A percentile compares a stretch with the other conserved stretches of the same genome.
Conservation (phyloP, 2,797 vertebrate genomes). For the Iguana delicatissima region DNA sequence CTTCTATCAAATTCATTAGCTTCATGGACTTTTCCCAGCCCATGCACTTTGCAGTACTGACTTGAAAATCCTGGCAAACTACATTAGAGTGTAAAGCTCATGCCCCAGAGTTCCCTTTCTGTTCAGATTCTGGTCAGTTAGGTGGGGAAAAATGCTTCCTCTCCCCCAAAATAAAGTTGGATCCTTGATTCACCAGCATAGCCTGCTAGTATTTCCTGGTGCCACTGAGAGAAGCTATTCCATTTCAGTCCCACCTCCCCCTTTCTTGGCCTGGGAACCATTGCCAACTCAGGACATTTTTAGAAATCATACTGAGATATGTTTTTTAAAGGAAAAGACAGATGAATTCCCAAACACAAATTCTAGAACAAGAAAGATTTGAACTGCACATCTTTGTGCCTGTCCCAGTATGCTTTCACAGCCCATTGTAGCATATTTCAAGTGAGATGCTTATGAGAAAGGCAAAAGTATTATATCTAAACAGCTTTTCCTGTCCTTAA, state of each 20-base stretch:
- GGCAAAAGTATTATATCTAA: conserved; percentile 61
- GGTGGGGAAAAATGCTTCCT: too few relatives aligned
- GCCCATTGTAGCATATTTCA: conserved; percentile 15
- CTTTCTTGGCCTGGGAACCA: too few relatives aligned
- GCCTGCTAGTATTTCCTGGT: too few relatives aligned
- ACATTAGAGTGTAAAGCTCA: too few relatives aligned
- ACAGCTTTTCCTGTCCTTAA: conserved; percentile 61
- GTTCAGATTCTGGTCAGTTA: neutral
- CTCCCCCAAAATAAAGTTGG: too few relatives aligned
- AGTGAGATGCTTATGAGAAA: conserved; percentile 54
- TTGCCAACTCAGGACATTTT: neutral
- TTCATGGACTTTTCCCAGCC: too few relatives aligned
- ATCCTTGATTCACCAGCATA: too few relatives aligned
- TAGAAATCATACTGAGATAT: neutral
- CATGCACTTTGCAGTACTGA: too few relatives aligned
- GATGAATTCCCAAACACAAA: neutral
- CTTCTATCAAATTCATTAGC: neutral
- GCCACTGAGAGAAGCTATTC: too few relatives aligned
- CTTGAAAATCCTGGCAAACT: too few relatives aligned
- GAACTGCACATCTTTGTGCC: conserved; percentile 3
- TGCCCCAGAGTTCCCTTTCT: too few relatives aligned
- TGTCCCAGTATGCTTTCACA: conserved; percentile 23
- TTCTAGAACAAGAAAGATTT: conserved; percentile 15
- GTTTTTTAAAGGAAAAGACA: neutral
- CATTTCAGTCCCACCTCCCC: too few relatives aligned